Base-by-base conservation (phyloP, 2,113 vertebrate species). In the Odocoileus virginianus region DNA sequence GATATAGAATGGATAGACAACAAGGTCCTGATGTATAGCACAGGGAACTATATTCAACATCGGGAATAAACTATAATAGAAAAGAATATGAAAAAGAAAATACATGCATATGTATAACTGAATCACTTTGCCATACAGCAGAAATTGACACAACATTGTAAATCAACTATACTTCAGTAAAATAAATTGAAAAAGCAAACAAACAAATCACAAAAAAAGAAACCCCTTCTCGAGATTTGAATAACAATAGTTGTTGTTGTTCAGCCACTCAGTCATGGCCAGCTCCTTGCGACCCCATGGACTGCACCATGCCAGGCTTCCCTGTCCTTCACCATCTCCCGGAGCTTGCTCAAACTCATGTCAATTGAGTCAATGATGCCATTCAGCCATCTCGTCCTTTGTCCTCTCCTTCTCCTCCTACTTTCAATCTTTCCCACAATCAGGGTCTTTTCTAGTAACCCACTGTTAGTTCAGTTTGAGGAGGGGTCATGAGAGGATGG, bases 261-360 rank as follows among this genome's bases (percentile, higher is more conserved):
- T 36, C 10, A 23, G 10, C 40, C 0, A 1, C n/a, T 40, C n/a
- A 36, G 19, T 74, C n/a, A 12, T 6, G n/a, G 23, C 5, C 2
- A 40, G 6, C 19, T 74, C n/a, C 23, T 71, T 40, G 5, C 21
- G 6, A 6, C 67, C n/a, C n/a, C 67, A 3, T 1, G 19, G n/a
- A 74, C 19, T 40, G 67, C 67, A 40, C 5, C 67, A 23, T 0
- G 36, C 67, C 67, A 40, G 19, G 67, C 67, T 71, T 74, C 67
- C 36, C 67, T 74, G 36, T 74, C 67, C 19, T 13, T 40, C 67
- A 74, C n/a, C 19, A 23, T 40, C 9, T 71, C 67, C 67, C 5
- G 0, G n/a, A 74, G n/a, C n/a, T 40, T 74, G 19, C 67, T 74
- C 67, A 74, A 23, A 74, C 19, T 74, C 67, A 71, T 36, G 67